Base-by-base conservation (phyloP, 92 coral and sea anemone species). In the Epizoanthus scotinus region DNA sequence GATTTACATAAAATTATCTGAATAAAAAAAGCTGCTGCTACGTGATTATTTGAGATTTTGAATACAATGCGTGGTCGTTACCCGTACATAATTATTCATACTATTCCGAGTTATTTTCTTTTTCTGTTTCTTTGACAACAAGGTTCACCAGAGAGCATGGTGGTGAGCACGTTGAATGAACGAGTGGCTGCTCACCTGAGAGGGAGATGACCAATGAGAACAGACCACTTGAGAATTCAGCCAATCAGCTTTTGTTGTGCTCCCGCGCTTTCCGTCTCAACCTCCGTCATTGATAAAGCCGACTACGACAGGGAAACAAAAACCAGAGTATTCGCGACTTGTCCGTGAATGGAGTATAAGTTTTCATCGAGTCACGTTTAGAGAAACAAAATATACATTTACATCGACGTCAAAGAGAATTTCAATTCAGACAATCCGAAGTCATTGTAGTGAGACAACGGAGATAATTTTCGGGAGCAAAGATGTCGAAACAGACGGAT, bases 351-450 rank as follows among this genome's bases (percentile, higher is more conserved):
- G 52, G 52, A 0, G 9, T 9, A 3, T 47, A 15, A 0, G 52
- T 47, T 47, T 47, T 47, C 52, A 47, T 47, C 52, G 17, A 75
- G 81, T 75, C 40, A 75, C 81, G 81, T 75, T 72, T 53, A 44
- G 15, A 47, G 52, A 6, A 73, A 73, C 56, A 73, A 44, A 73
- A 40, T 58, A 18, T 21, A 75, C 6, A 22, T 21, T 40, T 12
- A 2, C 10, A 22, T 9, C 68, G 68, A 36, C 56, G 12, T 59
- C 24, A 21, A 26, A 12, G 17, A 75, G 17, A 58, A 74, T n/a
- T 34, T 34, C 5, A 34, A 34, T 62, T 40, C 13, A 75, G 81
- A 75, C 81, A 59, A 75, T 53, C 81, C 69, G 81, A 75, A 75
- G 31, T 22, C 52, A 47, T 47, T 8, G 17, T 47, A 47, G 52